Base-by-base conservation (phyloP, 2,113 vertebrate species). In the Grammomys surdaster region DNA sequence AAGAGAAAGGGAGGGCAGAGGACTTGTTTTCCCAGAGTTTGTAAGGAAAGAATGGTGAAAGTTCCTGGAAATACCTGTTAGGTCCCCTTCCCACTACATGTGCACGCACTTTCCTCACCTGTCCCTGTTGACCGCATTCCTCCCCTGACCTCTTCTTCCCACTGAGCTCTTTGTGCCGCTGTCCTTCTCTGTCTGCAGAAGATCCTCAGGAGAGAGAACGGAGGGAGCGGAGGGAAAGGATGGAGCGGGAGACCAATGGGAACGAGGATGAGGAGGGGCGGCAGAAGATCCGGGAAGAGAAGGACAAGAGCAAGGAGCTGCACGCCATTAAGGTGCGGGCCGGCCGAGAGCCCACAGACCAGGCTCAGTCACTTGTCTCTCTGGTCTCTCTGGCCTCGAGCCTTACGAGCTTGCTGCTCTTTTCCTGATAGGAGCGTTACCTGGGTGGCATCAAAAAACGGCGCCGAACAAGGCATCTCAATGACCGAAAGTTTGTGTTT, bases 401-500 rank as follows among this genome's bases (percentile, higher is more conserved):
- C 28, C 81, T 97, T 48, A 97, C 3, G 0, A 22, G 14, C 13
- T 40, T 10, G 1, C 0, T 70, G 28, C 63, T 96, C 24, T 94
- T 4, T 95, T 24, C 36, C n/a, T 22, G 48, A 84, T 97, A 99
- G 99, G 99, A 99, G 81, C 99, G 99, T 22, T 99, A 99, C 97
- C 98, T 99, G 16, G 99, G 99, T 0, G 99, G 99, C 11, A 96
- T 99, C 96, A 99, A 99, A 98, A 99, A 99, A 97, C 99, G 99
- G 9, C 98, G 99, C 28, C 98, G 99, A 58, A 99, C 99, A 3
- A 99, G 99, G 60, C 99, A 99, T 98, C 98, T 99, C 56, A 99
- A 99, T 0, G 99, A 99, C 98, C 99, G 99, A 95, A 99, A 99
- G 98, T 99, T 99, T 75, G 99, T 99, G 80, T 99, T 99, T 1